phyloP scores from a whole-genome alignment of 2,797 vertebrate species.

The Apodemus agrarius region DNA sequence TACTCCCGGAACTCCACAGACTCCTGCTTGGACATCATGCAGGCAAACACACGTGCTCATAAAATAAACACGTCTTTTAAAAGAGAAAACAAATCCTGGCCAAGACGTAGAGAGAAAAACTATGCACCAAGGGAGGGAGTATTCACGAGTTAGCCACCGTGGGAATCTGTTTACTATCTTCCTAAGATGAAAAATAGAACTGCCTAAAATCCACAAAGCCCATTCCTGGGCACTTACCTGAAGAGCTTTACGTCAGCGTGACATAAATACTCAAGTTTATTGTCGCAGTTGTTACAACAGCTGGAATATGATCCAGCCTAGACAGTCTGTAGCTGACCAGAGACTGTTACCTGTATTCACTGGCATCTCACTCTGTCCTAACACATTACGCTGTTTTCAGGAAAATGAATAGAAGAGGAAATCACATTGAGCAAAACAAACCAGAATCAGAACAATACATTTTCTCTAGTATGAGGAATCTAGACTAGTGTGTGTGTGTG shows the following conservation, averaged over 20 bases:
- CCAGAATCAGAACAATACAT: neutral
- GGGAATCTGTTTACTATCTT: neutral
- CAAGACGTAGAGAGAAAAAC: neutral
- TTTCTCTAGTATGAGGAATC: neutral
- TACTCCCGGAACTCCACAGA: neutral
- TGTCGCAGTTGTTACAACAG: neutral
- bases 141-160: neutral
- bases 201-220: neutral
- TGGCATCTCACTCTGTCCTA: too few species aligned
- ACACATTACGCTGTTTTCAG: neutral
- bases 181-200: neutral
- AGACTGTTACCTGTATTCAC: too few species aligned
- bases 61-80: neutral
- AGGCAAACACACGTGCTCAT: neutral
- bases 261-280: neutral
- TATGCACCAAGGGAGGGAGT: neutral
- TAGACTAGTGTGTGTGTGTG: neutral
- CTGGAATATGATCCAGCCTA: neutral
- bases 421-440: neutral
- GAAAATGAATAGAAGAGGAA: neutral
- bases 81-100: neutral
- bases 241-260: neutral
- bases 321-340: neutral
- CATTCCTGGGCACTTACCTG: neutral
- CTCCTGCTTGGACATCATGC: neutral